A percentile compares a stretch with the other conserved stretches of the same genome.
Conservation (phyloP, 2,797 vertebrate genomes). For the Epinephelus awoara region DNA sequence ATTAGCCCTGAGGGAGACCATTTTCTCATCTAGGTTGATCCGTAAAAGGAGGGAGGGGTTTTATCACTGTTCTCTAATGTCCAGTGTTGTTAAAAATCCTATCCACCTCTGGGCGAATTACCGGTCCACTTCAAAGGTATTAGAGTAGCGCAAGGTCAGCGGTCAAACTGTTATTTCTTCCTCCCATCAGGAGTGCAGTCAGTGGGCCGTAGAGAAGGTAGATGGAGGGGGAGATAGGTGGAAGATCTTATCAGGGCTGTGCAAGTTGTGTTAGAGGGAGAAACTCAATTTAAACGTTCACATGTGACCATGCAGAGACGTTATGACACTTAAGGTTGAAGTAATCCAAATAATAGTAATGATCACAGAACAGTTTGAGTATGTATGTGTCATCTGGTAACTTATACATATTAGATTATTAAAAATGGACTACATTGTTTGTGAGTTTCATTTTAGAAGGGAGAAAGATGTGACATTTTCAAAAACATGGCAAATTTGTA, state of each 20-base stretch:
- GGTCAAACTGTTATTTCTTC: constrained; percentile 64
- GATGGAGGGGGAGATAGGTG: constrained; percentile 45
- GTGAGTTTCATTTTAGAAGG: no score
- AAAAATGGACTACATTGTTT: no score
- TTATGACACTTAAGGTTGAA: background rate
- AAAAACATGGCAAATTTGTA: no score
- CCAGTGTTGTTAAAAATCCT: constrained; percentile 57
- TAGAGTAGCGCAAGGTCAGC: constrained; percentile 50
- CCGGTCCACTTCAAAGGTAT: constrained; percentile 68
- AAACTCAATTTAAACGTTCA: constrained; percentile 21
- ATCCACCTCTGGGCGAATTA: constrained; percentile 46
- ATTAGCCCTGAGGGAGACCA: constrained; percentile 53
- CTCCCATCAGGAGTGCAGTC: constrained; percentile 53
- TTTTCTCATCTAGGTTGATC: constrained; percentile 62
- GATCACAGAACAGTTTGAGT: no score
- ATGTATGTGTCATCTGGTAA: no score
- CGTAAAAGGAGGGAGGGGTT: constrained; percentile 61
- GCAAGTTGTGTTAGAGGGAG: constrained; percentile 9
- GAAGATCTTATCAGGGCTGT: constrained; percentile 35
- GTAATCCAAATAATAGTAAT: no score
- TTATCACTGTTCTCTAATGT: constrained; percentile 54
- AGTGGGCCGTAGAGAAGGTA: constrained; percentile 55
- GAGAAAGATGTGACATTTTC: no score
- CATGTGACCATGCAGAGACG: background rate
- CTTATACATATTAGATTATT: no score